Evolutionary conservation across 2,113 vertebrate genomes (phyloP).

Genomic region (Sitta europaea): DNA sequence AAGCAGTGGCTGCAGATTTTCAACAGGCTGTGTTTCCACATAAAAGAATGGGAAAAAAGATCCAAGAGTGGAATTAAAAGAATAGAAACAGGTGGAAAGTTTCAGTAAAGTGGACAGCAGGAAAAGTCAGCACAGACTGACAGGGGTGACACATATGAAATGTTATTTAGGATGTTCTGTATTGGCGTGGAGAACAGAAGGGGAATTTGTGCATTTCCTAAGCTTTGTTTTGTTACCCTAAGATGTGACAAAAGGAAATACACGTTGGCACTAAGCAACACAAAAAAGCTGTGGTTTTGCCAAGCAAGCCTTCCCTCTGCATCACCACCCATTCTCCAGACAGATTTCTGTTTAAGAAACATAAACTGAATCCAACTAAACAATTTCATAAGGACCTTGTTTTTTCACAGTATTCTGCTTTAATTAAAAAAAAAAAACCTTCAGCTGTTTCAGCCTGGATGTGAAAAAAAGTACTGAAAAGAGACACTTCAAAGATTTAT

Average conservation of each 20-base stretch:
- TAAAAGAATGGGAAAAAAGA: not conserved
- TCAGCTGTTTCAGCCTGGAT: not conserved
- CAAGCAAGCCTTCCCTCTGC: not conserved
- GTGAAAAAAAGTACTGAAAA: not conserved
- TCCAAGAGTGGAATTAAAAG: not conserved
- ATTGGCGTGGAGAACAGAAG: not conserved
- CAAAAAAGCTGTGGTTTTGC: not conserved
- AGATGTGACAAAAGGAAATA: not conserved
- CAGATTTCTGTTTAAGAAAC: not conserved
- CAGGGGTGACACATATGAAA: not conserved
- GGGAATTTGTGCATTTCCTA: not conserved
- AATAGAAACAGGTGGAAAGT: not conserved
- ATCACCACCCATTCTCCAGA: not conserved
- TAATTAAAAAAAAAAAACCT: not conserved
- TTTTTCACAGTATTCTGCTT: not conserved
- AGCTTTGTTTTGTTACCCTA: not conserved
- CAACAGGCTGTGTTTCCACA: not conserved
- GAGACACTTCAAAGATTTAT: not conserved
- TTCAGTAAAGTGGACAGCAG: not conserved
- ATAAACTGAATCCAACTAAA: not conserved
- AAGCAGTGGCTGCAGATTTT: not conserved
- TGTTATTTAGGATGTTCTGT: not conserved
- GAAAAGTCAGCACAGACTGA: not conserved
- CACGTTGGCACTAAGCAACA: not conserved
- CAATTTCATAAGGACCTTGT: not conserved